Base-by-base conservation (phyloP, 1,140 invertebrate species). In the Copidosoma floridanum region DNA sequence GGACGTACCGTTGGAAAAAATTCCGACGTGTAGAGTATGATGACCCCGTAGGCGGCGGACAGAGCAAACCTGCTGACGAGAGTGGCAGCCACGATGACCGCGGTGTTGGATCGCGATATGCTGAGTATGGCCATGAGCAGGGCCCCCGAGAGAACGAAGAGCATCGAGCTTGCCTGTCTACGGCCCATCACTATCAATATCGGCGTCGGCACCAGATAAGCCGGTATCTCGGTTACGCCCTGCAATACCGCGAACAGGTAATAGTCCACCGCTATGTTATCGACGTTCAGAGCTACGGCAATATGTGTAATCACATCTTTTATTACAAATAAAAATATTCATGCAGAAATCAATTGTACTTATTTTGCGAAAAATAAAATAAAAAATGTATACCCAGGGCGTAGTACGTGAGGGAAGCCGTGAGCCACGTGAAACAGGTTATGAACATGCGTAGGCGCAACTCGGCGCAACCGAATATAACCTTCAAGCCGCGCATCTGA, bases 11-110 rank as follows among this genome's bases (percentile, higher is more conserved):
- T 89, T 14, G 87, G 87, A 67, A 85, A 86, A 2, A 86, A 66
- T 65, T 84, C 83, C 1, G 83, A 82, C 0, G 81, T 83, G 63
- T 86, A 86, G 1, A 89, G 73, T 23, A 86, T 87, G 3, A 84
- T 79, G 7, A 86, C 80, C n/a, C 82, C 82, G 68, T 86, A 88
- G 5, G 85, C 82, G 16, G 83, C 82, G 2, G 83, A 84, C 4
- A 85, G 82, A 40, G 81, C 81, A 60, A 88, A 86, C 64, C 85
- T 82, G 18, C 85, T 85, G 26, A 83, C 64, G 63, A 88, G 74
- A 3, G 85, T 84, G 40, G 86, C 64, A 1, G 77, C 62, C 20
- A 83, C 71, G 14, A 82, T 73, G 61, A 73, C 63, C 10, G 58
- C 65, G 8, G 59, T 77, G 2, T 72, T 66, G 51, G 59, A 12